phyloP scores from a whole-genome alignment of 2,113 vertebrate species.

The Atractosteus spatula region DNA sequence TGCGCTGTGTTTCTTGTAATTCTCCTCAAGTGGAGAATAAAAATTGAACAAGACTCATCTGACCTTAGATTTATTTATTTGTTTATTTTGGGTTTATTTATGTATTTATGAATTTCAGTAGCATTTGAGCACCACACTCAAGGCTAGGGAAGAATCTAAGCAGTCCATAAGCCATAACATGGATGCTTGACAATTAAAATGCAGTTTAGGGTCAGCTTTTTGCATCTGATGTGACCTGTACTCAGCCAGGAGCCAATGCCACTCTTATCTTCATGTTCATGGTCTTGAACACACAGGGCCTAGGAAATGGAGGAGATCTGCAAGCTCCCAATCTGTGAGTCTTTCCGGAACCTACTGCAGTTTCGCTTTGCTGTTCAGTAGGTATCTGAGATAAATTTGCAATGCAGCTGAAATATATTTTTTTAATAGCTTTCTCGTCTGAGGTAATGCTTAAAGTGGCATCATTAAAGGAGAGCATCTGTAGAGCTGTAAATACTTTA shows the following conservation, averaged over 20 bases:
- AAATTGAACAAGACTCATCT: constrained; percentile 27
- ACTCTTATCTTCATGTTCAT: not conserved
- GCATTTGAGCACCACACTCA: too few relatives aligned
- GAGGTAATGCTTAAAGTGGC: not conserved
- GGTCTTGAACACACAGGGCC: not conserved
- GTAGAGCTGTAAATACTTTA: constrained; percentile 2
- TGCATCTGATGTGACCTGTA: not conserved
- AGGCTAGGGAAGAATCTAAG: not conserved
- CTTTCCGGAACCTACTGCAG: too few relatives aligned
- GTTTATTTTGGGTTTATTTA: too few relatives aligned
- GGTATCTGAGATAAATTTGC: too few relatives aligned
- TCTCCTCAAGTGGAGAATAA: constrained; percentile 23
- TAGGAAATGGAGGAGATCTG: not conserved
- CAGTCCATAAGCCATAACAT: not conserved
- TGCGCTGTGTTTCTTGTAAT: constrained; percentile 21
- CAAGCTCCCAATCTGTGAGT: not conserved
- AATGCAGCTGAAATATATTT: too few relatives aligned
- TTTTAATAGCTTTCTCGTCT: not conserved
- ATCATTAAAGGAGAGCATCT: constrained; percentile 7
- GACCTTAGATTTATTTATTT: constrained; percentile 10
- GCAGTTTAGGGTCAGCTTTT: not conserved
- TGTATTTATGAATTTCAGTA: too few relatives aligned
- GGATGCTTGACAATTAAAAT: not conserved
- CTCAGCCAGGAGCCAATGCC: not conserved
- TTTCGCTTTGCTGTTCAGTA: too few relatives aligned